A percentile compares a stretch with the other conserved stretches of the same genome.
Evolutionary conservation across 2,888 invertebrate genomes (phyloP).

Genomic region (Rhagonycha fulva): DNA sequence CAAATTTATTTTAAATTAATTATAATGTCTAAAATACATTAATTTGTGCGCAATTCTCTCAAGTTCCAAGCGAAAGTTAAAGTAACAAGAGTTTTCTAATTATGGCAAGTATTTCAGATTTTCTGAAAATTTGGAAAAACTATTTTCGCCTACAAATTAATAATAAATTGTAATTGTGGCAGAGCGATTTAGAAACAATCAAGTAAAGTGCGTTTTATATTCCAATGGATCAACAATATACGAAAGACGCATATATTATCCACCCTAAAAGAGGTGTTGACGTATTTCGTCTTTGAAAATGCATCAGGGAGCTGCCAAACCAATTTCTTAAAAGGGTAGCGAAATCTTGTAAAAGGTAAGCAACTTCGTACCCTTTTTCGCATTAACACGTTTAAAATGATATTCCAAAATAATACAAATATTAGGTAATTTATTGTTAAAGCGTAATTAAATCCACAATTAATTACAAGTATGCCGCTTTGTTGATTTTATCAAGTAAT

Average conservation of each 20-base stretch:
- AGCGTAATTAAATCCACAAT: not conserved
- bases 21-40: constrained; percentile 25
- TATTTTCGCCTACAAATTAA: not conserved
- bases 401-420: not conserved
- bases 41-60: constrained; percentile 20
- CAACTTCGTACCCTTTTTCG: not conserved
- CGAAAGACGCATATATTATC: constrained; percentile 26
- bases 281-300: constrained; percentile 28
- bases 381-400: not conserved
- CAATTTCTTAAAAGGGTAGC: constrained; percentile 30
- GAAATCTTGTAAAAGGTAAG: constrained; percentile 8
- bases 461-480: not conserved
- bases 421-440: not conserved
- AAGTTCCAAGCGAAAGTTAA: not conserved
- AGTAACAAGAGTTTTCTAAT: not conserved
- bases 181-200: constrained; percentile 20
- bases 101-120: not conserved
- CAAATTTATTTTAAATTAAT: constrained; percentile 32
- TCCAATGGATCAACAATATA: constrained; percentile 24
- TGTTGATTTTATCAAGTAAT: not conserved
- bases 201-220: constrained; percentile 31
- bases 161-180: not conserved
- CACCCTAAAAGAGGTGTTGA: constrained; percentile 25
- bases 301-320: constrained; percentile 24
- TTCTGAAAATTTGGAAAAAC: not conserved